Base-by-base conservation (phyloP, 2,113 vertebrate genomes). In the Merops nubicus region DNA sequence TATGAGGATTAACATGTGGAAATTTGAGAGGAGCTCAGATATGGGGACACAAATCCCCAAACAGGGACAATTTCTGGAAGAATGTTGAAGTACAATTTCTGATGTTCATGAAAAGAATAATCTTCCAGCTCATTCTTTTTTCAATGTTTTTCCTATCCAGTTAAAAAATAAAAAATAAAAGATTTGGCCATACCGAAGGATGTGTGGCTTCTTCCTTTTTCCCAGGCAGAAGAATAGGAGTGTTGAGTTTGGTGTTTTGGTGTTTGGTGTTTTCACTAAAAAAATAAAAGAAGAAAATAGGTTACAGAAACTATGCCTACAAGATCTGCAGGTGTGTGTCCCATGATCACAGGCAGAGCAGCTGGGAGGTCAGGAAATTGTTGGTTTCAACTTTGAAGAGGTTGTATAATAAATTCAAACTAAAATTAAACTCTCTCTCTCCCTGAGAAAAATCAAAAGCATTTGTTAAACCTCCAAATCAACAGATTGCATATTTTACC, bases 311-410 rank as follows among this genome's bases (percentile, higher is more conserved):
- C 33, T 73, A 42, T 76, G 78, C 73, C 62, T 85, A 26, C 36
- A 78, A 77, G 60, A 77, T 54, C 59, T 65, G 75, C 70, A 96
- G 59, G 83, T 91, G 74, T 96, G 34, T 67, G 79, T 62, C 74
- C 45, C 57, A 57, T 63, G 59, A 90, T 85, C 83, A 96, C 79
- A 95, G 36, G 53, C 62, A 74, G 60, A 91, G 47, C n/a, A 93
- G n/a, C 81, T 90, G 81, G n/a, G 74, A 96, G 48, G 45, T 82
- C 93, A 88, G 93, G 45, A 91, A 85, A 93, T 94, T 68, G 47
- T 43, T 78, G 68, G 67, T 83, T 97, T 91, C 88, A 95, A 56
- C 43, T 92, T 75, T 43, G 65, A 97, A 92, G 81, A 82, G 34
- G 34, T 21, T 88, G 14, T 50, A 89, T 77, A 91, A 95, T 69